phyloP scores from a whole-genome alignment of 2,797 vertebrate species.

The Alectoris magna region DNA sequence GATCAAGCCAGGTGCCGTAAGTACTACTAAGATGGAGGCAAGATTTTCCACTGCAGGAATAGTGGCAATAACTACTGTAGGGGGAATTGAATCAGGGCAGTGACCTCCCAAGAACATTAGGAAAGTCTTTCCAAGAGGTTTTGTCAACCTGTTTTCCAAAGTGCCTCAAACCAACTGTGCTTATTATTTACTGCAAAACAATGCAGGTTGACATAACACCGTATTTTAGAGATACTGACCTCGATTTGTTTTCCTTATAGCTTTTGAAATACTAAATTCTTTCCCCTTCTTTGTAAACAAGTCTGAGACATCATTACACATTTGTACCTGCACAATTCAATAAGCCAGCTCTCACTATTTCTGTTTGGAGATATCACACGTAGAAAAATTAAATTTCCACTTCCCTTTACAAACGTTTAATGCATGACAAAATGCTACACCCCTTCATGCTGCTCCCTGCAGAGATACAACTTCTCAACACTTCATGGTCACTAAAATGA shows the following conservation, averaged over 20 bases:
- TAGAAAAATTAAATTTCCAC: not conserved
- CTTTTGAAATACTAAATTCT: not conserved
- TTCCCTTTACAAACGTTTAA: not conserved
- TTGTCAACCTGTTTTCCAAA: not conserved
- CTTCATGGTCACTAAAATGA: not conserved
- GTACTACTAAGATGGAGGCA: not conserved
- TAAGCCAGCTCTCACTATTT: not conserved
- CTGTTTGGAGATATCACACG: not conserved
- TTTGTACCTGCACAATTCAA: not conserved
- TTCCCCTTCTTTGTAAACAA: not conserved
- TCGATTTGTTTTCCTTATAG: not conserved
- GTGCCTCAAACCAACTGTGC: not conserved
- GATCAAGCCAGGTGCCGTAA: not conserved
- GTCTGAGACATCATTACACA: not conserved
- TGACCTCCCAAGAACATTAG: not conserved
- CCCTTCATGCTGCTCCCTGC: not conserved
- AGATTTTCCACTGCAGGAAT: not conserved
- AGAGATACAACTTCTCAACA: slow-evolving; percentile 5
- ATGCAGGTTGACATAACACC: not conserved
- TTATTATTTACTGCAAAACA: not conserved
- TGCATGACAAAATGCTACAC: not conserved
- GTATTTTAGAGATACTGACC: not conserved
- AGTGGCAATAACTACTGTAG: no score
- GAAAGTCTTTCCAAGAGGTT: not conserved
- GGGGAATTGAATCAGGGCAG: not conserved